Evolutionary conservation across 2,888 invertebrate genomes (phyloP), one percentile per base, ranked within the genome.

Genomic region (Ichneumon xanthorius): DNA sequence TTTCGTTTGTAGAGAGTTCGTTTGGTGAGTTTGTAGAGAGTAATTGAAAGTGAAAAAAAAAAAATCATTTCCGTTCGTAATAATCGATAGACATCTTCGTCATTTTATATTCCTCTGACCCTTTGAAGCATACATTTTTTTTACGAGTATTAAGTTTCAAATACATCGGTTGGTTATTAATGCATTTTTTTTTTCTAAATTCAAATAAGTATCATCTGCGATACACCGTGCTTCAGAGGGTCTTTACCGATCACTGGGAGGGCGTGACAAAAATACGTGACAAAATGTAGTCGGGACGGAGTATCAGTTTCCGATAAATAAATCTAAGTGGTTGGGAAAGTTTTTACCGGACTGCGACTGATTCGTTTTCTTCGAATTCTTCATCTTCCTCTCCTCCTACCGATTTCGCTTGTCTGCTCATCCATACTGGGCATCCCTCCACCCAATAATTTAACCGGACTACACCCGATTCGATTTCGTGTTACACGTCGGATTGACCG

Each of bases 401-500:
- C 33, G 19, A 33, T 80, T 65, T 45, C 19, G 30, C 67, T 40
- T 11, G 16, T 33, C 50, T 45, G 48, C 16, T 22, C 45, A 48
- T 30, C 7, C 26, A 9, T 22, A 4, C 22, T 4, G 22, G 4
- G 53, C 61, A 33, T 67, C 19, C 19, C 65, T 55, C 65, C 77
- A 50, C 50, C 65, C 30, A 33, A 37, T 84, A 73, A 84, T 84
- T 73, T 53, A 16, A 68, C 78, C 73, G 72, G 45, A 61, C 22
- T 61, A 75, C 68, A 65, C 70, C 40, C 68, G 48, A 78, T 78
- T 73, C 73, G 55, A 81, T 78, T 81, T 70, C 70, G 53, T 68
- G 70, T 73, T 68, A 14, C 55, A 40, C 22, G 45, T 65, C 33
- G 45, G 26, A 19, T 37, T 30, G 48, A 70, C 22, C 58, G 37